Conservation (phyloP, 2,888 invertebrate species). For the Drosophila pseudotakahashii region DNA sequence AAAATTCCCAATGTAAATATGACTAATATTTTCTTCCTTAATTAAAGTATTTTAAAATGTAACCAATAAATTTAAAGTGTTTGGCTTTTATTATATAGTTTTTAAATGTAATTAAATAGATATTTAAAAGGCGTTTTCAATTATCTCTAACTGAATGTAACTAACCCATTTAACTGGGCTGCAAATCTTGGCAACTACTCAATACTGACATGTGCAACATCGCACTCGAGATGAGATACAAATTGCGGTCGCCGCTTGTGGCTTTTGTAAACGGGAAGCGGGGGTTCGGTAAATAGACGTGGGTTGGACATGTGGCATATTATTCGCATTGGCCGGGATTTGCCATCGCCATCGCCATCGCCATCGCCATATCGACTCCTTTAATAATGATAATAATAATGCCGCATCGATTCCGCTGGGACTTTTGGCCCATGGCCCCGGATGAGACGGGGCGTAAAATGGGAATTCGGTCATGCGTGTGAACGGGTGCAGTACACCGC, state of each 20-base stretch:
- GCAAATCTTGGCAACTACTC: slow-evolving; percentile 57
- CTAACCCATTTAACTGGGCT: slow-evolving; percentile 69
- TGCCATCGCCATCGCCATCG: slow-evolving; percentile 26
- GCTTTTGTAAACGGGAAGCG: slow-evolving; percentile 22
- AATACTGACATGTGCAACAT: slow-evolving; percentile 73
- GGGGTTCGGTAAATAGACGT: neutral
- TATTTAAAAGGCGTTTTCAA: no score
- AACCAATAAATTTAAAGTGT: no score
- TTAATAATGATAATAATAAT: slow-evolving; percentile 72
- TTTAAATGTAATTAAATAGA: no score
- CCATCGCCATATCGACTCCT: slow-evolving; percentile 55
- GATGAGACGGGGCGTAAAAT: slow-evolving; percentile 62
- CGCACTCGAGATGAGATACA: slow-evolving; percentile 28
- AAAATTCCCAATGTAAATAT: no score
- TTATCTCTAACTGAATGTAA: neutral
- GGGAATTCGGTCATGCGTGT: slow-evolving; percentile 74
- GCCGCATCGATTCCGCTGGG: slow-evolving; percentile 67
- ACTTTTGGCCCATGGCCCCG: slow-evolving; percentile 27
- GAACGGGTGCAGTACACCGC: slow-evolving; percentile 23
- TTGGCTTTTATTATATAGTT: no score
- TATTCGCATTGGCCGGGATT: slow-evolving; percentile 63
- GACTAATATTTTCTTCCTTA: no score
- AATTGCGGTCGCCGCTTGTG: slow-evolving; percentile 50
- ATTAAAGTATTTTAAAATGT: no score
- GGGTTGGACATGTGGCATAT: slow-evolving; percentile 59